Evolutionary conservation across 2,113 vertebrate genomes (phyloP).

Genomic region (Morone saxatilis): DNA sequence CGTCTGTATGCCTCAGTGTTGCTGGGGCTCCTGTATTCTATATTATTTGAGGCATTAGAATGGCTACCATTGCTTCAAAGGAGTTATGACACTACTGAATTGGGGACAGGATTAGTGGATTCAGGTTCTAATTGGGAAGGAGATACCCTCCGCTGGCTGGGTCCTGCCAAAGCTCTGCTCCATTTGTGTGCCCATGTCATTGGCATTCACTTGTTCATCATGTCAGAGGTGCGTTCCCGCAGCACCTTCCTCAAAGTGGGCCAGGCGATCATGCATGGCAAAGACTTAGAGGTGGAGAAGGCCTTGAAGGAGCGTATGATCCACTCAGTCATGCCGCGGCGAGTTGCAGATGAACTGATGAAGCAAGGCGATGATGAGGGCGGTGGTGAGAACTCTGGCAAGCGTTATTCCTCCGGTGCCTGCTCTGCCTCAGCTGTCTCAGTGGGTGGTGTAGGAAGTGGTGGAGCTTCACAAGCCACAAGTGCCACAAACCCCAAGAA

Average conservation of each 20-base stretch:
- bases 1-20: conserved; percentile 94
- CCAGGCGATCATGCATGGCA: conserved; percentile 98
- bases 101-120: neutral
- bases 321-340: conserved; percentile 97
- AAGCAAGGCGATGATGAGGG: conserved; percentile 97
- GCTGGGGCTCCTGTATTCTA: conserved; percentile 92
- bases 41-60: conserved; percentile 93
- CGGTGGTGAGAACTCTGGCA: conserved; percentile 89
- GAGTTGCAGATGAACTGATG: conserved; percentile 96
- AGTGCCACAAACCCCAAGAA: conserved; percentile 87
- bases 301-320: conserved; percentile 99
- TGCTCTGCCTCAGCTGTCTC: conserved; percentile 84
- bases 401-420: conserved; percentile 90
- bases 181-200: conserved; percentile 95
- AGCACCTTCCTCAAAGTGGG: conserved; percentile 99
- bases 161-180: conserved; percentile 90
- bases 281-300: conserved; percentile 98
- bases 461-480: conserved; percentile 57
- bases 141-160: conserved; percentile 87
- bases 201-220: conserved; percentile 95
- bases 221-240: conserved; percentile 96
- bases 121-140: conserved; percentile 40
- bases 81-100: conserved; percentile 49
- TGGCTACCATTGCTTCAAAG: conserved; percentile 87
- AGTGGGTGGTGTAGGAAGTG: conserved; percentile 59